A percentile compares a stretch with the other conserved stretches of the same genome.
Evolutionary conservation across 2,888 invertebrate genomes (phyloP).

Genomic region (Ochlodes sylvanus): DNA sequence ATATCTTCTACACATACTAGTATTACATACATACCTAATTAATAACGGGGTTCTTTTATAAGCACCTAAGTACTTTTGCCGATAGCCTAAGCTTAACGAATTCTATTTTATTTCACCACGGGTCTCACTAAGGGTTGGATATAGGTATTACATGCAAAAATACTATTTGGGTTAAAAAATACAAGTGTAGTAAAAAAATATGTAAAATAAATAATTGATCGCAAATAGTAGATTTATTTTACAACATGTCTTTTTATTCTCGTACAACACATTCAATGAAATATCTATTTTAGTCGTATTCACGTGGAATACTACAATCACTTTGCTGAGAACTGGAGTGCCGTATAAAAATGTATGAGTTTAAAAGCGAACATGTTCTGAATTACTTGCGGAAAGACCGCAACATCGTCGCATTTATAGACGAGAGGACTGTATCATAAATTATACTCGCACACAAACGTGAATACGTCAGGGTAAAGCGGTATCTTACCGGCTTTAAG

Average conservation of each 20-base stretch:
- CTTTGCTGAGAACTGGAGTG: conserved; percentile 35
- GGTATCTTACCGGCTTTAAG: conserved; percentile 25
- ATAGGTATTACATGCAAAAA: too few species aligned
- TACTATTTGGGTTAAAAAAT: too few species aligned
- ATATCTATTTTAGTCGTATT: conserved; percentile 33
- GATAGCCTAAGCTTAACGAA: too few species aligned
- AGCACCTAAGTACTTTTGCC: too few species aligned
- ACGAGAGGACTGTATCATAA: conserved; percentile 29
- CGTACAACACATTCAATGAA: conserved; percentile 25
- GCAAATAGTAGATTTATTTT: not conserved
- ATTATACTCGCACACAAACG: conserved; percentile 30
- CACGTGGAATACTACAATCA: conserved; percentile 36
- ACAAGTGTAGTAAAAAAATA: too few species aligned
- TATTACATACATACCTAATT: too few species aligned
- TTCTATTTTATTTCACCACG: too few species aligned
- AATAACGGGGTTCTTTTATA: too few species aligned
- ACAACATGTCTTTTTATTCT: conserved; percentile 3
- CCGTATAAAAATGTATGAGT: conserved; percentile 35
- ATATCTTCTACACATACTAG: too few species aligned
- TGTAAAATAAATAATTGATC: not conserved
- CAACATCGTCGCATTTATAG: conserved; percentile 33
- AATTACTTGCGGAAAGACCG: conserved; percentile 31
- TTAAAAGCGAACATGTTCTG: conserved; percentile 36
- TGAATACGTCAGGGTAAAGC: conserved; percentile 11
- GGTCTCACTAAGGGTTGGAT: too few species aligned